Evolutionary conservation across 2,797 vertebrate genomes (phyloP), one percentile per base, ranked within the genome.

Genomic region (Coregonus suidteri): DNA sequence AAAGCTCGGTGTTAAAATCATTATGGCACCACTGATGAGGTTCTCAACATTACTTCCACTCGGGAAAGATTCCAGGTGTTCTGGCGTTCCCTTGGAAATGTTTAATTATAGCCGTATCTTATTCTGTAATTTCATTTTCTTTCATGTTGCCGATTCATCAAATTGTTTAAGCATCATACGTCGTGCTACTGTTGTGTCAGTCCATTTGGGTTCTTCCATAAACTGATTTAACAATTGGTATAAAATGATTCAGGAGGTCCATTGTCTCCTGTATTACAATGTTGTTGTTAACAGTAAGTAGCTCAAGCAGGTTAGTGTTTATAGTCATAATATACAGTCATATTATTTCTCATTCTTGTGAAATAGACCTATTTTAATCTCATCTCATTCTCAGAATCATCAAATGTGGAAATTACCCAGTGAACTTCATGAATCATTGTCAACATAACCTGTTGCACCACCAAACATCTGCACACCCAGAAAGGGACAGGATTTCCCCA

Each of bases 1-100:
- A 93, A 93, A 93, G 85, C 76, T 82, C 81, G 72, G 86, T 93
- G 92, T 91, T 93, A 93, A 92, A 94, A 93, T 91, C 91, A 93
- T 94, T 94, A 94, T 79, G 83, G 85, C 68, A 72, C 75, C 82
- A 82, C 83, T 88, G 91, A 93, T 93, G 89, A 93, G 83, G 81
- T 81, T 86, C 81, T 91, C 88, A 82, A 81, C 82, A 87, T 83
- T 86, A 85, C 88, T 87, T 92, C 80, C 77, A 84, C 85, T 88
- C 59, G 71, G 41, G 41, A 91, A 90, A 88, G 83, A 88, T 91
- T 91, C 93, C 91, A 94, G 94, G 93, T 94, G 89, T 82, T 85
- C 83, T 67, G 15, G 85, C 84, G 81, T 83, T 80, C 85, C 83
- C 85, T 84, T 87, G 82, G 83, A 89, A 90, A 91, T 80, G 82